A percentile compares a stretch with the other conserved stretches of the same genome.
These are phyloP conservation scores for Zosterops pallidus DNA, from an alignment of 2,113 vertebrate species.

Conservation along the genomic window DNA sequence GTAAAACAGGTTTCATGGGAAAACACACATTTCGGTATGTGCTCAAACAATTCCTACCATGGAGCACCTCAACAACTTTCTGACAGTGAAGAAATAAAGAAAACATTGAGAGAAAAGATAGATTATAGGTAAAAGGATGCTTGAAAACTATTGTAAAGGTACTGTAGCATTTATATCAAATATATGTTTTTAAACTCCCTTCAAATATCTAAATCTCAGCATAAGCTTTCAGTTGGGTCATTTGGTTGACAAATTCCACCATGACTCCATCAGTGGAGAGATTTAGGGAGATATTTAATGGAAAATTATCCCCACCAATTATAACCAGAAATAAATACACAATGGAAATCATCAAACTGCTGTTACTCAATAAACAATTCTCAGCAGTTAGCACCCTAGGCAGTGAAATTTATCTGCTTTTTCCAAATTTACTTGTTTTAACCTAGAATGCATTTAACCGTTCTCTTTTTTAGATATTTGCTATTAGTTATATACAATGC, in stretches of 20 bases:
- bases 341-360: neutral
- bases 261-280: neutral
- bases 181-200: neutral
- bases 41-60: neutral
- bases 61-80: neutral
- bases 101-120: neutral
- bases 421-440: neutral
- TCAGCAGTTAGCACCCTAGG: neutral
- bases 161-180: neutral
- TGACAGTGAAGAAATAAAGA: neutral
- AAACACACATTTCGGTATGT: neutral
- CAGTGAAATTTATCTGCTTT: neutral
- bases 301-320: neutral
- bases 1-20: neutral
- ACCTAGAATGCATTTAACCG: neutral
- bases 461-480: neutral
- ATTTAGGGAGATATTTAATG: neutral
- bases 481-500: neutral
- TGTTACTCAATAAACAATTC: neutral
- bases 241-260: neutral
- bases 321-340: neutral
- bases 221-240: neutral
- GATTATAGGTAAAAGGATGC: neutral
- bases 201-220: neutral
- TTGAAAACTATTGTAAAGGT: neutral